Evolutionary conservation across 2,888 invertebrate species (phyloP), one percentile per base, ranked within the genome.

Genomic region (Carpatolechia fugitivella): DNA sequence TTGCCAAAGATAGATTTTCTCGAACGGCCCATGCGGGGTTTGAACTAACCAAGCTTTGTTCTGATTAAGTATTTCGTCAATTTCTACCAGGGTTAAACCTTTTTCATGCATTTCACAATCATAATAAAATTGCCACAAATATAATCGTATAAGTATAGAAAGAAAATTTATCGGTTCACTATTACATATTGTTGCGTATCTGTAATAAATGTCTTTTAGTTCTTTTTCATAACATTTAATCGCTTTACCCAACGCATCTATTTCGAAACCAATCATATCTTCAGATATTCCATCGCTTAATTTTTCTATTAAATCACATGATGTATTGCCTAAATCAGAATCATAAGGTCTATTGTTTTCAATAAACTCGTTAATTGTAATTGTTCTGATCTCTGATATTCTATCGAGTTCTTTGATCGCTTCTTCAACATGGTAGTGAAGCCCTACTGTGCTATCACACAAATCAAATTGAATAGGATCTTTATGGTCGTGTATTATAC

Each of bases 1-100:
- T 71, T 93, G 93, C 92, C 92, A 93, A 66, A 91, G 92, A 70
- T 92, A 91, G 64, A 93, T 87, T 62, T 84, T 88, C 64, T 92
- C 92, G 65, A 93, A 93, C 0, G 93, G 93, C 65, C 90, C 66
- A 63, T 92, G 91, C 0, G 82, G 71, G 3, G 74, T 72, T 55
- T 78, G 81, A 1, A 91, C 71, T 1, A 91, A 74, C 81, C 90
- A 89, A 51, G 81, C 78, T 0, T 85, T 84, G 64, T 91, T 91
- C 58, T 80, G 65, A 59, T 87, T 79, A 61, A 91, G 82, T 57
- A 90, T 73, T 44, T 73, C 69, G 70, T 93, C 93, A 3, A 91
- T 86, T 52, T 92, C 85, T 1, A 88, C 79, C 3, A 93, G 74
- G 13, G 91, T 89, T 46, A 91, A 66, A 1, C 86, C 85, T 63